Base-by-base conservation (phyloP, 2,888 invertebrate genomes). In the Pardosa pseudoannulata region DNA sequence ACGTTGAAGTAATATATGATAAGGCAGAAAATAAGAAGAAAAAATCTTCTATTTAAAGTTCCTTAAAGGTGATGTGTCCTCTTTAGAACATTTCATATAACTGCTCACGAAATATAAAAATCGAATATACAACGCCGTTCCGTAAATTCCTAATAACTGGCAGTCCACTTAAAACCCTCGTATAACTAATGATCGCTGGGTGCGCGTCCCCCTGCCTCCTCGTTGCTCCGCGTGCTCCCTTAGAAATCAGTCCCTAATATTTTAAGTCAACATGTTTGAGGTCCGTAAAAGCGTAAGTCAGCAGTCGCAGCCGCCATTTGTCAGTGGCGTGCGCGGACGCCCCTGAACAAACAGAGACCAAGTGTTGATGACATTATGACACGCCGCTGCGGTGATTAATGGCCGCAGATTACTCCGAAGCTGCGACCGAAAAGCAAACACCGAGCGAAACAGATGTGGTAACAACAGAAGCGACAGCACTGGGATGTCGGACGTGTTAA, bases 291-390 rank as follows among this genome's bases (percentile, higher is more conserved):
- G 23, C 23, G 23, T 3, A 16, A 56, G 23, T 36, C 56, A 56
- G 56, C 56, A 46, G 16, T 46, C n/a, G n/a, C 41, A 13, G 16
- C 1, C 41, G 2, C 23, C 79, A 71, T 71, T 79, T 79, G 79
- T 64, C 70, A 71, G 41, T 16, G 62, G 70, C 68, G 50, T 56
- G 46, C 31, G 31, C 62, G 39, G 32, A 23, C 27, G 74, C 39
- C 78, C 31, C 31, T 78, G 83, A 50, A 73, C 65, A 78, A 85
- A 78, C 73, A 78, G 67, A 32, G 78, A n/a, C 72, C 83, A 78
- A 85, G 83, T 85, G 83, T 78, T 78, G 83, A 78, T 85, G 83
- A 78, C 83, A 68, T 29, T 36, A 39, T 41, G 73, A 76, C 71
- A 83, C 65, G 64, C 71, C 62, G 62, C 31, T 75, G 31, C 19